Conservation (phyloP, 2,797 vertebrate genomes). For the Coccyzus lansbergi region DNA sequence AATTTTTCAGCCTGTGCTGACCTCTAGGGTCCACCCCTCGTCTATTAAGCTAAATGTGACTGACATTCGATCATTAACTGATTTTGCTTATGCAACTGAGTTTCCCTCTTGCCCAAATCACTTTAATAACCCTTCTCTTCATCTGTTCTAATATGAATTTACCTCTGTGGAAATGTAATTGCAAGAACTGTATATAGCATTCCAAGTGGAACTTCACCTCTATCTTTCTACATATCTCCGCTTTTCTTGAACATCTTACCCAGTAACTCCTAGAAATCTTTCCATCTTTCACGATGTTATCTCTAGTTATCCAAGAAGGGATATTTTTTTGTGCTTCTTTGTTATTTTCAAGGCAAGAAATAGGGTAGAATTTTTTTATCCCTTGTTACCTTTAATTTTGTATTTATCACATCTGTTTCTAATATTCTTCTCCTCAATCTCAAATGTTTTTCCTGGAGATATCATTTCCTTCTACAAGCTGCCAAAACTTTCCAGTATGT, state of each 20-base stretch:
- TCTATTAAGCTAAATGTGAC: neutral
- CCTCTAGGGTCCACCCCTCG: neutral
- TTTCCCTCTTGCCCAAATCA: rapidly evolving
- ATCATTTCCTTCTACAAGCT: neutral
- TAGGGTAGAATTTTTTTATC: neutral
- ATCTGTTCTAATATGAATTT: neutral
- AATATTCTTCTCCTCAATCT: neutral
- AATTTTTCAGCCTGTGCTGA: neutral
- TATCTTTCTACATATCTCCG: neutral
- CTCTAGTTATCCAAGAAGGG: neutral
- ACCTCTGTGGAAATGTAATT: neutral
- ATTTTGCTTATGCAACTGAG: neutral
- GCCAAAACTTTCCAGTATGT: neutral
- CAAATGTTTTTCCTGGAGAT: neutral
- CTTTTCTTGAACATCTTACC: neutral
- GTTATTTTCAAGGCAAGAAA: neutral
- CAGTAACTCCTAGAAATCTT: neutral
- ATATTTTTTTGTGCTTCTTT: neutral
- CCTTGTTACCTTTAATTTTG: neutral
- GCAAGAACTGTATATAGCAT: neutral
- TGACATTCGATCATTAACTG: neutral
- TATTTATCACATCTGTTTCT: neutral
- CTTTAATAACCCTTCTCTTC: neutral
- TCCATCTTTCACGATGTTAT: neutral
- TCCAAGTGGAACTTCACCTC: neutral